phyloP scores from a whole-genome alignment of 2,888 invertebrate species.

The Dasysyrphus tricinctus region DNA sequence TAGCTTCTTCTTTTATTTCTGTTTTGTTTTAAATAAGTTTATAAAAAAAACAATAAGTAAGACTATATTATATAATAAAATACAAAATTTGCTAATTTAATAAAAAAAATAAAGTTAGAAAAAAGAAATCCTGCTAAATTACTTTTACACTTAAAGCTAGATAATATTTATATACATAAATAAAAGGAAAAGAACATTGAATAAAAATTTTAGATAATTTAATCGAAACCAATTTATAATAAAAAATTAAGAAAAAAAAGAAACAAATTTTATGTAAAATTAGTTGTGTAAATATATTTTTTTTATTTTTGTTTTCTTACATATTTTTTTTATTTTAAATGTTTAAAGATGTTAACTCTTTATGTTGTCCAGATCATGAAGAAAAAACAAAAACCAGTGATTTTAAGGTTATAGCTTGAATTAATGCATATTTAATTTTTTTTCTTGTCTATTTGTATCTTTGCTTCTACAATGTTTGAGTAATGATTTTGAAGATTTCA shows the following conservation, averaged over 20 bases:
- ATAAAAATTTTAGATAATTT: constrained; percentile 44
- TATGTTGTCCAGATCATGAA: not conserved
- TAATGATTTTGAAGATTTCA: constrained; percentile 9
- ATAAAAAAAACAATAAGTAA: constrained; percentile 53
- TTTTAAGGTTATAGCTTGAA: not conserved
- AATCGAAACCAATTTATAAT: constrained; percentile 55
- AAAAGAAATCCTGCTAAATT: constrained; percentile 45
- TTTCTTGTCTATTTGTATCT: not conserved
- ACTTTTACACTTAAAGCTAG: constrained; percentile 63
- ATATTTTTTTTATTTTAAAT: constrained; percentile 48
- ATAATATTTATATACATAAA: constrained; percentile 17
- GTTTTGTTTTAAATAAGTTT: constrained; percentile 17
- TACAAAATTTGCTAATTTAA: constrained; percentile 49
- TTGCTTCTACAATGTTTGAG: not conserved
- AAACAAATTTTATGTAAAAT: constrained; percentile 10
- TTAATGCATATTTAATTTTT: too few relatives aligned
- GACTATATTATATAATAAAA: constrained; percentile 44
- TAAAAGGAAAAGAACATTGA: constrained; percentile 19
- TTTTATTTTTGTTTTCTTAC: constrained; percentile 63
- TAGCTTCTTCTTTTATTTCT: constrained; percentile 41
- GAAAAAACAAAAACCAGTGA: constrained; percentile 13
- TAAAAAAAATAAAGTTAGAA: constrained; percentile 18
- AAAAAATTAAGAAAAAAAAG: constrained; percentile 5
- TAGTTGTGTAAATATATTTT: constrained; percentile 60
- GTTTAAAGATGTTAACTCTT: constrained; percentile 19